Conservation (phyloP, 2,797 vertebrate genomes). For the Carapus acus region DNA sequence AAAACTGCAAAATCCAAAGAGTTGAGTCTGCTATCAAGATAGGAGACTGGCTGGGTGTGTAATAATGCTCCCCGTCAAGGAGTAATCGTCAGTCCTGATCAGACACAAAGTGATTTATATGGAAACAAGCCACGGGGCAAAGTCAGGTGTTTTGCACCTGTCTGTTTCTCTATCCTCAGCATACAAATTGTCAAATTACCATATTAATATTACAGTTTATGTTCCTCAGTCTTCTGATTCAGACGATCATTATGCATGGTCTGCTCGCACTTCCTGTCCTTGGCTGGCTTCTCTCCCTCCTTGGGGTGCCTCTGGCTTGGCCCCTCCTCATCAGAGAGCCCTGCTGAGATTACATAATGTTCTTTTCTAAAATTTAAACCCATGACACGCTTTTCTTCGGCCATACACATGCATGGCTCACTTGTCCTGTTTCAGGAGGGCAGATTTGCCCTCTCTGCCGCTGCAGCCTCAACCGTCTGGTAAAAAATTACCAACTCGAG, state of each 20-base stretch:
- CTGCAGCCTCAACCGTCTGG: conserved; percentile 19
- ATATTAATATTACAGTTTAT: conserved; percentile 9
- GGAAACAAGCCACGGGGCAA: conserved; percentile 17
- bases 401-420: conserved; percentile 43
- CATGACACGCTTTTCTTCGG: conserved; percentile 59
- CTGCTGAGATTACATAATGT: conserved; percentile 64
- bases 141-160: conserved; percentile 41
- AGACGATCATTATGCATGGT: conserved; percentile 7
- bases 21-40: conserved; percentile 30
- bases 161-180: conserved; percentile 8
- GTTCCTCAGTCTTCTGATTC: not conserved
- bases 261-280: conserved; percentile 12
- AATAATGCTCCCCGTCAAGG: conserved; percentile 41
- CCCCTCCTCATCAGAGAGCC: conserved; percentile 19
- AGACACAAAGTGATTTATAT: conserved; percentile 23
- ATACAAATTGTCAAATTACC: conserved; percentile 9
- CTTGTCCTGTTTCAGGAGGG: conserved; percentile 38
- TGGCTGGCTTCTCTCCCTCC: conserved; percentile 1
- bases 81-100: conserved; percentile 25
- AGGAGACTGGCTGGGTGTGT: conserved; percentile 32
- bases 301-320: conserved; percentile 30
- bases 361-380: conserved; percentile 52
- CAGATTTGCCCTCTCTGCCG: conserved; percentile 27
- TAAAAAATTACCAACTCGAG: conserved; percentile 29
- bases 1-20: conserved; percentile 19